Evolutionary conservation across 2,113 vertebrate genomes (phyloP), one percentile per base, ranked within the genome.

Genomic region (Todiramphus saurophagus): DNA sequence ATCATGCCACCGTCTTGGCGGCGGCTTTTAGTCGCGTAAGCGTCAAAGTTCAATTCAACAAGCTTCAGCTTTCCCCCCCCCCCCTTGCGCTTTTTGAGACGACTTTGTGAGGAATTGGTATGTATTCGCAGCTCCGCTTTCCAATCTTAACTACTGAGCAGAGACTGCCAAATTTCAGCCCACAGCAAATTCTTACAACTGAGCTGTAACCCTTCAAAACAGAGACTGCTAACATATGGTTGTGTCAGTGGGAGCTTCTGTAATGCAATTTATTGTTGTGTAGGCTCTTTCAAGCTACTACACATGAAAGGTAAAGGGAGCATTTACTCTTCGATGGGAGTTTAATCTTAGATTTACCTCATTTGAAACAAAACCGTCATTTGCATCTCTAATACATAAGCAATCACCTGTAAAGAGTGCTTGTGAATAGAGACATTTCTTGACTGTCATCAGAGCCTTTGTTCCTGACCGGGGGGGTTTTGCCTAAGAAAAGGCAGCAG

Each of bases 201-300:
- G 4, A 96, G 96, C 91, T 91, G 84, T 73, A 96, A 92, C 94
- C 91, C 94, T 92, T 94, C 92, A 92, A 96, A 95, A 93, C 83
- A 69, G 95, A 96, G 94, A 96, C 92, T 92, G 90, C 73, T 79
- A 95, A 84, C 95, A 96, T 94, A 96, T 94, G 96, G 94, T 79
- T 62, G 93, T 95, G 96, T 92, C 96, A 95, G 96, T 96, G 94
- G 95, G 94, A 96, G 95, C 96, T 94, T 96, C 94, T 95, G 95
- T 95, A 95, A 96, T 96, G 93, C 96, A 95, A 94, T 95, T 95
- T 93, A 96, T 95, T 84, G 92, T 89, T 76, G 91, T 92, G 95
- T 95, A 73, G 96, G 70, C 91, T 80, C 95, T 93, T 97, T 96
- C 88, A 96, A 94, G 94, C 95, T 94, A 87, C 94, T 91, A 94